Conservation (phyloP, 2,797 vertebrate genomes). For the Crossoptilon crossoptilon region DNA sequence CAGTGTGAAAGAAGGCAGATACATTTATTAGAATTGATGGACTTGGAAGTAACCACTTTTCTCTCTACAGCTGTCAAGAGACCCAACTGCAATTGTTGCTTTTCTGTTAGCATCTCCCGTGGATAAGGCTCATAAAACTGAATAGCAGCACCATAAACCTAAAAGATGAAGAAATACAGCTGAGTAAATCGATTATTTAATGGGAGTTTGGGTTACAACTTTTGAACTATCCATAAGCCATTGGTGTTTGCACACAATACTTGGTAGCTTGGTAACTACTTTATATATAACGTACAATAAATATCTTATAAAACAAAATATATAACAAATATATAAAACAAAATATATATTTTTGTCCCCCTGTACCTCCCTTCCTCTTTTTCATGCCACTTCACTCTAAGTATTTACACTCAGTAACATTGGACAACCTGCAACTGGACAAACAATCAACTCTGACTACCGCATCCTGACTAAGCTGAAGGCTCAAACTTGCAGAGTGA, state of each 20-base stretch:
- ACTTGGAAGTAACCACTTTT: slow-evolving; percentile 89
- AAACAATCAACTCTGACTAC: too few species aligned
- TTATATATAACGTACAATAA: neutral
- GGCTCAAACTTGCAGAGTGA: too few species aligned
- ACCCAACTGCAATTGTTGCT: slow-evolving; percentile 93
- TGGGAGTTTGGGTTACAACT: neutral
- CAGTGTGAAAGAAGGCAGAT: slow-evolving; percentile 97
- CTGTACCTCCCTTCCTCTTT: neutral
- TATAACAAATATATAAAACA: neutral
- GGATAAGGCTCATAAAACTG: slow-evolving; percentile 96
- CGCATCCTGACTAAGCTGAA: too few species aligned
- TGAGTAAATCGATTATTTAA: neutral
- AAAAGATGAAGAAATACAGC: slow-evolving; percentile 28
- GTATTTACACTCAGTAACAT: neutral
- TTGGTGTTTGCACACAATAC: neutral
- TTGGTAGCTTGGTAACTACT: neutral
- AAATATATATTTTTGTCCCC: neutral
- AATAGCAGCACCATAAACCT: slow-evolving; percentile 98
- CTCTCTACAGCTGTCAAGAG: slow-evolving; percentile 93
- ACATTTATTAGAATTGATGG: slow-evolving; percentile 95
- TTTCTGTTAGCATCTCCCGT: slow-evolving; percentile 89
- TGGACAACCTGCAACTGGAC: neutral
- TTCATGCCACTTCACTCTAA: neutral
- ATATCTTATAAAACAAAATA: neutral
- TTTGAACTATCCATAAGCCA: neutral